These are phyloP conservation scores for Aselliscus stoliczkanus DNA, from an alignment of 2,797 vertebrate species.

Conservation along the genomic window DNA sequence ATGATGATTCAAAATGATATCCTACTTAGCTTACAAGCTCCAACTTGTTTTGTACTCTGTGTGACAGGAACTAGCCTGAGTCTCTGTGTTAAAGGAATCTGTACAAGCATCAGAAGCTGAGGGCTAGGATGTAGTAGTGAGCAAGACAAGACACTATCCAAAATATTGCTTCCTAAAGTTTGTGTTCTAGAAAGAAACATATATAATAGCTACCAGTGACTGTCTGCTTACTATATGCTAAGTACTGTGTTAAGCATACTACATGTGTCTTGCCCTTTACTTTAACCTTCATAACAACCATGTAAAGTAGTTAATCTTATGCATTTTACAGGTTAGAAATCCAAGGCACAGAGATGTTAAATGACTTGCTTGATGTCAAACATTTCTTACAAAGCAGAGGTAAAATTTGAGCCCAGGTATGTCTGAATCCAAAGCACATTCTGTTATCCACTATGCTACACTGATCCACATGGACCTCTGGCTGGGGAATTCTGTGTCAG, in stretches of 20 bases:
- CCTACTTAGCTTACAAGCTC: slow-evolving; percentile 31
- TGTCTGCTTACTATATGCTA: not conserved
- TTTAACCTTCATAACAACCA: not conserved
- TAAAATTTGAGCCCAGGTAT: not conserved
- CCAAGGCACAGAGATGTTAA: not conserved
- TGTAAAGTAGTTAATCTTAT: not conserved
- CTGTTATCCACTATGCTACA: not conserved
- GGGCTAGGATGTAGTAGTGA: not conserved
- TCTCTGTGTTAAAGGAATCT: not conserved
- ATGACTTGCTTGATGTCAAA: not conserved
- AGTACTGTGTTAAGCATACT: not conserved
- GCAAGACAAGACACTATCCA: not conserved
- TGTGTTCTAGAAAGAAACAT: not conserved
- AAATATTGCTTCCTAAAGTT: not conserved
- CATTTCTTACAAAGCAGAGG: not conserved
- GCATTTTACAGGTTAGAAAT: not conserved
- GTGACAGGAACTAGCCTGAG: not conserved
- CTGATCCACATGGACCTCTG: not conserved
- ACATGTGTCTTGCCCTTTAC: not conserved
- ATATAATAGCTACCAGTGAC: not conserved
- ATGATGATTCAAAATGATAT: slow-evolving; percentile 34
- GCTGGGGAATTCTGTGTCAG: not conserved
- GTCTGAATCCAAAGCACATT: not conserved
- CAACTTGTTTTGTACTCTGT: not conserved
- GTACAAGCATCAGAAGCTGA: not conserved